Evolutionary conservation across 2,888 invertebrate genomes (phyloP).

Genomic region (Gymnoscelis rufifasciata): DNA sequence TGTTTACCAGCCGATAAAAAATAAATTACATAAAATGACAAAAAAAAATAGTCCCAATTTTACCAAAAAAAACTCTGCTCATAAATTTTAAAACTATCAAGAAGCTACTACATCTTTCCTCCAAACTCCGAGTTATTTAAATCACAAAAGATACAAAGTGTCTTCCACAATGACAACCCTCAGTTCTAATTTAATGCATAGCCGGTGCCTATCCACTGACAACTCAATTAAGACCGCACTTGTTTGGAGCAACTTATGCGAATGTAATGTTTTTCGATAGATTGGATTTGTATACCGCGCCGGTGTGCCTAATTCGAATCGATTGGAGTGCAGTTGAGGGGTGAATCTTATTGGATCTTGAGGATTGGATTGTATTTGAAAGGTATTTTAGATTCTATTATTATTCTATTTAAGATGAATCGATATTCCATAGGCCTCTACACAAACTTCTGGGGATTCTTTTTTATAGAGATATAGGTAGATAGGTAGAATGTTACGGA

Average conservation of each 20-base stretch:
- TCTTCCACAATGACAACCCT: constrained; percentile 38
- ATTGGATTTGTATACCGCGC: constrained; percentile 39
- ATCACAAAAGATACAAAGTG: constrained; percentile 26
- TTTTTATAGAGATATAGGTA: too few relatives aligned
- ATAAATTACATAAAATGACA: too few relatives aligned
- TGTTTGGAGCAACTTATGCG: constrained; percentile 33
- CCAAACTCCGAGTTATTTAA: constrained; percentile 8
- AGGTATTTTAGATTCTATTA: too few relatives aligned
- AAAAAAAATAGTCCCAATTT: too few relatives aligned
- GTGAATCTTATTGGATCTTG: not conserved
- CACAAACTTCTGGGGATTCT: too few relatives aligned
- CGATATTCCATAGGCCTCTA: too few relatives aligned
- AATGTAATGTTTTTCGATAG: constrained; percentile 46
- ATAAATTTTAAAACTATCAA: too few relatives aligned
- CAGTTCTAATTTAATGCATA: constrained; percentile 35
- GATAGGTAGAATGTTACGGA: too few relatives aligned
- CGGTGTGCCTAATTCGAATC: constrained; percentile 38
- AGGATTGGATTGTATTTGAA: not conserved
- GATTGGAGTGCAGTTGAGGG: not conserved
- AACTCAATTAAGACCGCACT: constrained; percentile 28
- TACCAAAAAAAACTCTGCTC: not conserved
- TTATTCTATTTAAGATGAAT: too few relatives aligned
- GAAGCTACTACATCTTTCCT: constrained; percentile 7
- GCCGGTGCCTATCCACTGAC: constrained; percentile 25
- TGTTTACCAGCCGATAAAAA: too few relatives aligned